A percentile compares a stretch with the other conserved stretches of the same genome.
phyloP scores from a whole-genome alignment of 2,797 vertebrate genomes.

The Liasis olivaceus region DNA sequence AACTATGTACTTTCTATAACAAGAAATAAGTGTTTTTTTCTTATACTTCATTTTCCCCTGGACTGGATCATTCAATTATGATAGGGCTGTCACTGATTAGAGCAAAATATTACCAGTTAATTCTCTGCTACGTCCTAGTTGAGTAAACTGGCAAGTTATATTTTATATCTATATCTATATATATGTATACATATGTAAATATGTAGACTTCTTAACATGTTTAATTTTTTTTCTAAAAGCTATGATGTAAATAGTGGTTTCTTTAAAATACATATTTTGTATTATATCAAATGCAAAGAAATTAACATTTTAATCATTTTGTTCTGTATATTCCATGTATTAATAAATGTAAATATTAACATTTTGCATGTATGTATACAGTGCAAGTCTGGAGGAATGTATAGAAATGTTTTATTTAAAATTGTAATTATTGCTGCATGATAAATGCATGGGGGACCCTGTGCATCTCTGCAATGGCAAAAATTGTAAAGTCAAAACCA shows the following conservation, averaged over 20 bases:
- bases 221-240: constrained; percentile 81
- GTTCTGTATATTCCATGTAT: constrained; percentile 96
- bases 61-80: constrained; percentile 71
- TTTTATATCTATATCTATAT: constrained; percentile 79
- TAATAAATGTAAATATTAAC: constrained; percentile 91
- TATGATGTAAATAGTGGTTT: constrained; percentile 97
- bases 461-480: constrained; percentile 78
- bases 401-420: constrained; percentile 84
- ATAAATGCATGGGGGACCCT: constrained; percentile 81
- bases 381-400: constrained; percentile 90
- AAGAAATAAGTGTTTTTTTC: constrained; percentile 61
- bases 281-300: constrained; percentile 90
- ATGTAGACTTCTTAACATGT: constrained; percentile 79
- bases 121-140: constrained; percentile 76
- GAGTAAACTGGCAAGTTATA: constrained; percentile 78
- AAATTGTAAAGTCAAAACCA: constrained; percentile 77
- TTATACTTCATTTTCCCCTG: constrained; percentile 68
- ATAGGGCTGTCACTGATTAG: constrained; percentile 75
- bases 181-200: constrained; percentile 78
- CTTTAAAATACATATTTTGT: constrained; percentile 98
- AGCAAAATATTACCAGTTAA: constrained; percentile 77
- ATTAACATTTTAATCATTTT: constrained; percentile 94
- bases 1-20: constrained; percentile 65
- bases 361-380: constrained; percentile 98
- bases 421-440: constrained; percentile 84